These are phyloP conservation scores for Anaspis maculata DNA, from an alignment of 2,888 invertebrate genomes.

Conservation along the genomic window DNA sequence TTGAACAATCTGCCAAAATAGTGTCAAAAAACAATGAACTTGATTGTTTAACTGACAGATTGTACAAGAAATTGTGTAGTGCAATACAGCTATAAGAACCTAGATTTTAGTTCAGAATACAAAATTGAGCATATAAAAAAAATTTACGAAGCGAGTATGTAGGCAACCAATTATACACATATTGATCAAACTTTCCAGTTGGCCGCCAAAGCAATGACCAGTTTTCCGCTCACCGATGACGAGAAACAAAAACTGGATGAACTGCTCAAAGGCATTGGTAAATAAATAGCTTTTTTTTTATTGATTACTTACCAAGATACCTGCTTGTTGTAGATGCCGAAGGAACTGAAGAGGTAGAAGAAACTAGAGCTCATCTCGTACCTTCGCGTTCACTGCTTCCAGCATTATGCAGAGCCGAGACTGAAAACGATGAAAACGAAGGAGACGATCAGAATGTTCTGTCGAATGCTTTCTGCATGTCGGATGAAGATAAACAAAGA, in stretches of 20 bases:
- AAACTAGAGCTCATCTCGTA: too few relatives aligned
- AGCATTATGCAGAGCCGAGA: neutral
- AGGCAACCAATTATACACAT: constrained; percentile 3
- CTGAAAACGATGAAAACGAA: constrained; percentile 1
- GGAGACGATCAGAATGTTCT: neutral
- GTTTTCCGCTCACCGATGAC: constrained; percentile 13
- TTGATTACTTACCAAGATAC: too few relatives aligned
- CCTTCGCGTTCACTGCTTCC: too few relatives aligned
- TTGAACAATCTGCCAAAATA: too few relatives aligned
- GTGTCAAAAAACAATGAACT: too few relatives aligned
- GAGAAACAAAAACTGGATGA: constrained; percentile 11
- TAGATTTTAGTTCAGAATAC: too few relatives aligned
- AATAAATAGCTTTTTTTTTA: neutral
- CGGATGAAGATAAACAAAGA: neutral
- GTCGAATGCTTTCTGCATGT: neutral
- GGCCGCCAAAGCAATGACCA: constrained; percentile 10
- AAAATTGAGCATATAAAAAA: constrained; percentile 1
- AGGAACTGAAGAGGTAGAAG: too few relatives aligned
- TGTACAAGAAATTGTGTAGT: too few relatives aligned
- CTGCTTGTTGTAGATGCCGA: too few relatives aligned
- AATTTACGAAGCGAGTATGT: constrained; percentile 1
- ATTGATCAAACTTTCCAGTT: constrained; percentile 13
- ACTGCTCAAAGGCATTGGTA: constrained; percentile 4
- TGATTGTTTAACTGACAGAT: too few relatives aligned
- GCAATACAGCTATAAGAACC: too few relatives aligned